Base-by-base conservation (phyloP, 1,140 invertebrate species). In the Varroa destructor region DNA sequence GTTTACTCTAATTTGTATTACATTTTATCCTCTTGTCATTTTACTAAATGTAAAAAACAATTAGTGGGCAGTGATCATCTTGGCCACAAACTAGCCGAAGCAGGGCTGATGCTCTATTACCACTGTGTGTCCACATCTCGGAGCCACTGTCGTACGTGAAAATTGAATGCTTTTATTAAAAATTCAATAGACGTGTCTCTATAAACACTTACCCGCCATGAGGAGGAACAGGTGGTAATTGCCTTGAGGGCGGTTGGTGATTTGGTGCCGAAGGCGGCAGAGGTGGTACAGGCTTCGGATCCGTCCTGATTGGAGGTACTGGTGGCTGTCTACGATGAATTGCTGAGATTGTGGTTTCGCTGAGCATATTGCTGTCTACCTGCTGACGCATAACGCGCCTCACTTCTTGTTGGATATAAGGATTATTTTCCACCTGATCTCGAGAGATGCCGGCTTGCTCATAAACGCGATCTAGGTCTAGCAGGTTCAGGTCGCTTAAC, bases 381-480 rank as follows among this genome's bases (percentile, higher is more conserved):
- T 14, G 61, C 12, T 67, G 10, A 0, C 40, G 40, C 10, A 67
- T n/a, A 1, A 67, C 61, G 14, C 37, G 40, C 8, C 46, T 40
- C 12, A 67, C 61, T 14, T 67, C 12, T 1, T 37, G 61, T 14
- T 46, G 61, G 10, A 67, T 46, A 2, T 1, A 12, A 10, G 61
- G 61, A 46, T 67, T 46, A 46, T 67, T 46, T 40, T 67, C 61
- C 2, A 67, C 1, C 37, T 67, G 61, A 43, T 67, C 40, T 67
- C 61, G 40, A 43, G 61, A 67, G 12, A 67, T 67, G 61, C 61
- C 61, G 3, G 61, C 61, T 4, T 37, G 61, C 37, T 67, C 61
- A 8, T 67, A 67, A 2, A 43, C 10, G 2, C 12, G 61, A 12
- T 67, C 61, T 1, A 67, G 3, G 36, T 67, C 61, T 51, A 51